Evolutionary conservation across 2,113 vertebrate species (phyloP).

Genomic region (Trinectes maculatus): DNA sequence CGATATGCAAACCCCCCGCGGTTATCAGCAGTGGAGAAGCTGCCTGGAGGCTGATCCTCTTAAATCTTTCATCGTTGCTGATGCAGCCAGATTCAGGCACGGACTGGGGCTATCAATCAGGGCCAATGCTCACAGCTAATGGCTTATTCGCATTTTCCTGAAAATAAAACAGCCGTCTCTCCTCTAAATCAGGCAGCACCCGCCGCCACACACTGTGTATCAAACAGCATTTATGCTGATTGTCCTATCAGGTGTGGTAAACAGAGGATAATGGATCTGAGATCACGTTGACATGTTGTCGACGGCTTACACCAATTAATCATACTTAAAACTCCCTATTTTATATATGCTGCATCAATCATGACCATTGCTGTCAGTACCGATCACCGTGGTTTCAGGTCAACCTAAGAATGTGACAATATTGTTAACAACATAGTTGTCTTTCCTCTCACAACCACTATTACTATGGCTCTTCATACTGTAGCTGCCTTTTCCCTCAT

Average conservation of each 20-base stretch:
- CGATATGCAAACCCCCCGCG: conserved; percentile 42
- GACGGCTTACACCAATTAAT: conserved; percentile 5
- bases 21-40: conserved; percentile 64
- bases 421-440: conserved; percentile 16
- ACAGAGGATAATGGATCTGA: background rate
- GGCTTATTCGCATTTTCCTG: conserved; percentile 66
- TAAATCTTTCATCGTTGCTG: conserved; percentile 77
- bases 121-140: conserved; percentile 64
- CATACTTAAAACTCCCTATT: conserved; percentile 3
- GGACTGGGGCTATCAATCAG: conserved; percentile 71
- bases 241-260: background rate
- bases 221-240: conserved; percentile 42
- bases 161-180: conserved; percentile 67
- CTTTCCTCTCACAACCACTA: background rate
- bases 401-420: background rate
- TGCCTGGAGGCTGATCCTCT: conserved; percentile 56
- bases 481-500: conserved; percentile 6
- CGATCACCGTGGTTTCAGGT: background rate
- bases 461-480: background rate
- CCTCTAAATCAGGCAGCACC: conserved; percentile 64
- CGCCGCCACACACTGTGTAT: conserved; percentile 27
- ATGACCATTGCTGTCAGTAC: background rate
- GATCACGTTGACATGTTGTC: conserved; percentile 3
- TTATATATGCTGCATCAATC: background rate
- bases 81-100: conserved; percentile 61